Evolutionary conservation across 2,113 vertebrate genomes (phyloP), one percentile per base, ranked within the genome.

Genomic region (Cyanistes caeruleus): DNA sequence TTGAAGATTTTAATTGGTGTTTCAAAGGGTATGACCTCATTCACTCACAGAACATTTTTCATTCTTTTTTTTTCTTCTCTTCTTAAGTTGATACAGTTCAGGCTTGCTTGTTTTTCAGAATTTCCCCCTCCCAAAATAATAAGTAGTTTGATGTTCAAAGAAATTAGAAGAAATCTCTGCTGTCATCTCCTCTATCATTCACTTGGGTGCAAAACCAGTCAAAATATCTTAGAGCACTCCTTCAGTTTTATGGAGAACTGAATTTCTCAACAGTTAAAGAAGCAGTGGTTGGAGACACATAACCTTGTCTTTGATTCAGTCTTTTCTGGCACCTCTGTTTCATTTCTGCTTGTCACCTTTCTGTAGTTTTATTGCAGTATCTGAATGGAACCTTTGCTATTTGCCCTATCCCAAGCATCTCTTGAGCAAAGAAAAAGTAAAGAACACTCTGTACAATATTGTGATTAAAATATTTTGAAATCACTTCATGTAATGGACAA

Each of bases 1-100:
- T 76, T 96, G 83, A 92, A 90, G 76, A 68, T 59, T 77, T 92
- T 68, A 92, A 80, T 90, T 94, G 85, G 53, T 92, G 31, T 94
- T 95, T 94, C 83, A 49, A 52, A 78, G 83, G 52, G 15, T 74
- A 23, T 70, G 67, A 72, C 56, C 83, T 86, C 41, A 58, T 94
- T 96, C n/a, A 51, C 13, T 81, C 52, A 53, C 24, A 78, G 15
- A 64, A 11, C 8, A 28, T 90, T 96, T 91, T 87, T 88, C 39
- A 17, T 93, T 92, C 10, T 91, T 95, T 87, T 39, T 39, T 77
- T 84, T 53, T 51, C 4, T 73, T 72, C 28, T 69, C 11, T 48
- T 91, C 5, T 0, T 51, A 63, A 51, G 4, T 25, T 89, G 16
- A 4, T 51, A 13, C 28, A 49, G 37, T 81, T 77, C 39, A 90